Base-by-base conservation (phyloP, 2,888 invertebrate species). In the Pardosa pseudoannulata region DNA sequence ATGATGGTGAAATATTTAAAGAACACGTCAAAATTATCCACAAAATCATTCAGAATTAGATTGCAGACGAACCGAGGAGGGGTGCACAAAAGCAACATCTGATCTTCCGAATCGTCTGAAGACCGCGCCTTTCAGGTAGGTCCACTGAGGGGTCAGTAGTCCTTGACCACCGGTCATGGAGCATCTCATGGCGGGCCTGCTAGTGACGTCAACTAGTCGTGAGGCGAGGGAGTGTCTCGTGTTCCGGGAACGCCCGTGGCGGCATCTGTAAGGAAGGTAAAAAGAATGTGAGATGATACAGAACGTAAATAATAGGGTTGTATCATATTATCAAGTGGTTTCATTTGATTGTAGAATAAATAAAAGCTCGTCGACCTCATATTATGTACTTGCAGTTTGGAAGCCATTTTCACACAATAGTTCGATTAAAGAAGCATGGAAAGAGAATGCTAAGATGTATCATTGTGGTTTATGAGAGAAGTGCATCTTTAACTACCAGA, bases 211-310 rank as follows among this genome's bases (percentile, higher is more conserved):
- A 56, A 23, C 23, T 19, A 56, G 23, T 76, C 67, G 68, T 76
- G 76, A 76, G 50, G 50, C 46, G 76, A 46, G 65, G 79, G 79
- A 64, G 79, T 79, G 56, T 56, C 41, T 31, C 72, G 72, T 72
- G 73, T 73, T 65, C 73, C 73, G 79, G 73, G 73, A 65, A 67
- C 73, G 28, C 73, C 79, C 65, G 29, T 73, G 28, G 29, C 31
- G 65, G 72, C 79, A 72, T 80, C 72, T 80, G 72, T 11, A 80
- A 67, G 23, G 16, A 46, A 46, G 46, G 16, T 46, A 23, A 56
- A 56, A 11, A 56, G 5, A 11, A 23, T 23, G 16, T 16, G 16
- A 56, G 56, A 16, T n/a, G 19, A 56, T 56, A 56, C 23, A 23
- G 56, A 23, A 56, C 56, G 23, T 23, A 23, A 23, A 56, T 56